Percentiles rank a stretch among this genome's conserved stretches.
phyloP scores from a whole-genome alignment of 2,888 invertebrate species.

The Antheraea assamensis region DNA sequence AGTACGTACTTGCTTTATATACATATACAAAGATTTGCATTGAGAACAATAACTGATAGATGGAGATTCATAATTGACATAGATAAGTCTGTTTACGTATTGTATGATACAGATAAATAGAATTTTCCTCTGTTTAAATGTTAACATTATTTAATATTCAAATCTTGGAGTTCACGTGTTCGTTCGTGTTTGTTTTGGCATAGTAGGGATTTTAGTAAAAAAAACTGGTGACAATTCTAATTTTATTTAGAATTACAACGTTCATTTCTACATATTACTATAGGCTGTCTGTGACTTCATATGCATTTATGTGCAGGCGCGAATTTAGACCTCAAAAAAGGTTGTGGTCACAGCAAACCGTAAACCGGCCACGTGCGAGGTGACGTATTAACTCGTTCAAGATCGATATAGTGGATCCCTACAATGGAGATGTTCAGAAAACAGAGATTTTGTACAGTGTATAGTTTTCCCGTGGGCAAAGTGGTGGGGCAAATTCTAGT shows the following conservation, averaged over 20 bases:
- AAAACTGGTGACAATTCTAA: neutral
- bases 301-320: no score
- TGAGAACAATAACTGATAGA: neutral
- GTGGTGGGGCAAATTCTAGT: no score
- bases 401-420: no score
- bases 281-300: no score
- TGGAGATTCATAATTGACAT: neutral
- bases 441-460: no score
- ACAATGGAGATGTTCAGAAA: no score
- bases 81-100: neutral
- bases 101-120: neutral
- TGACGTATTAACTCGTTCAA: no score
- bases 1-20: neutral
- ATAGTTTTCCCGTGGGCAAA: no score
- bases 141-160: neutral
- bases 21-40: neutral
- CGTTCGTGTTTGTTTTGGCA: neutral
- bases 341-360: no score
- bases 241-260: neutral
- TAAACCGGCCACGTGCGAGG: no score
- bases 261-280: no score
- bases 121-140: neutral
- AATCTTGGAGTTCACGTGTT: neutral
- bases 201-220: neutral
- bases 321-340: no score